Conservation (phyloP, 2,113 vertebrate genomes). For the Entelurus aequoreus region DNA sequence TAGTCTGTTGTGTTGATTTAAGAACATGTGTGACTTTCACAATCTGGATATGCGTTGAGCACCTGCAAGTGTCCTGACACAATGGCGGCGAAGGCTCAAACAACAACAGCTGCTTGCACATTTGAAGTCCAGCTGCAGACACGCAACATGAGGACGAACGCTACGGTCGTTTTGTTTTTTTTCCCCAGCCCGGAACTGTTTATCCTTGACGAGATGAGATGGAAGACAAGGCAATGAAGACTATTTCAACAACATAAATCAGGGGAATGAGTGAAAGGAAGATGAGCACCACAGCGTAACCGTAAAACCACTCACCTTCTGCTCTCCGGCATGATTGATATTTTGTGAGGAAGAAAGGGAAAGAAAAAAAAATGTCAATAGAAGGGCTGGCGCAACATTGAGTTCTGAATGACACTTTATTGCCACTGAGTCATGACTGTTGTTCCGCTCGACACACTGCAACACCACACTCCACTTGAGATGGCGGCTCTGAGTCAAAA, state of each 20-base stretch:
- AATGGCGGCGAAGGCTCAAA: conserved; percentile 27
- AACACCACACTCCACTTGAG: background rate
- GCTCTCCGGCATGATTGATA: conserved; percentile 34
- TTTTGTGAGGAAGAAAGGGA: conserved; percentile 2
- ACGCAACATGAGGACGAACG: conserved; percentile 37
- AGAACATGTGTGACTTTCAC: conserved; percentile 3
- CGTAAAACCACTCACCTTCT: conserved; percentile 56
- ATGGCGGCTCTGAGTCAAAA: conserved; percentile 22
- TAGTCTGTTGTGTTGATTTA: no score
- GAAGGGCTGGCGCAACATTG: background rate
- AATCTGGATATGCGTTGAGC: conserved; percentile 5
- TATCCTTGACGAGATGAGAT: conserved; percentile 41
- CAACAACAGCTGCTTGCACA: conserved; percentile 38
- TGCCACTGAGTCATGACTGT: conserved; percentile 10
- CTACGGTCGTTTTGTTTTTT: conserved; percentile 7
- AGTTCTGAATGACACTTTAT: conserved; percentile 7
- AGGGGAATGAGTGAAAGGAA: conserved; percentile 24
- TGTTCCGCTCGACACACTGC: background rate
- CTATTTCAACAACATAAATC: conserved; percentile 23
- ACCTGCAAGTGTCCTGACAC: conserved; percentile 23
- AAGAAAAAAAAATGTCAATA: conserved; percentile 10
- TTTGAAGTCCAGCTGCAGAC: conserved; percentile 44
- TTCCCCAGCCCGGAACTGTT: conserved; percentile 16
- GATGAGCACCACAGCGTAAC: conserved; percentile 8
- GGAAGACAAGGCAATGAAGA: conserved; percentile 36